Evolutionary conservation across 2,797 vertebrate species (phyloP), one percentile per base, ranked within the genome.

Genomic region (Cygnus olor): DNA sequence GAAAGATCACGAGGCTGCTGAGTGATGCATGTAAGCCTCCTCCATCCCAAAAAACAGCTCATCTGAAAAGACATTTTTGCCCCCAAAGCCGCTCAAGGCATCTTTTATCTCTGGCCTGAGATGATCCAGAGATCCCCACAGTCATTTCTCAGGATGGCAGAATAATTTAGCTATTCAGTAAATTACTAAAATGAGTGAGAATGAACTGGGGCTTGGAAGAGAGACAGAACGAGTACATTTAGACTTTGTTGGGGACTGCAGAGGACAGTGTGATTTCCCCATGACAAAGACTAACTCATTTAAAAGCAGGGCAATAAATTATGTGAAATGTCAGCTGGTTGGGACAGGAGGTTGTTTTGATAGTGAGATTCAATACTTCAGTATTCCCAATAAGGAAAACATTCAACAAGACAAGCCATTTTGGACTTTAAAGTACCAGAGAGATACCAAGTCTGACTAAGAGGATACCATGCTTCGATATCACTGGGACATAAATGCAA

Each of bases 11-110:
- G 2, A 38, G 51, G 76, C 49, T 21, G 44, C 36, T 9, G 53
- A 61, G 63, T 13, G 44, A 47, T 53, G 32, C 40, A 36, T 0
- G 0, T 11, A 17, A 1, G 2, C 4, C 8, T 64, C 69, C 69
- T 49, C 38, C 36, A 38, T 10, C 60, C 77, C 56, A 13, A 21
- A 21, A 24, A 32, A 13, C 36, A 47, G 25, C 56, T 47, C 49
- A 7, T 44, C 5, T 1, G 30, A 64, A 76, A 64, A 71, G 30
- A 20, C 10, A 2, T 3, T 49, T 94, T 64, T 56, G 53, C 44
- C 58, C 54, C 81, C 66, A 87, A 14, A 85, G 40, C 14, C 6
- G 5, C 32, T 36, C 22, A 6, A 65, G 19, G 30, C 0, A 0
- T 22, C 65, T 42, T n/a, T 28, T 38, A n/a, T 77, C 58, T 49